Evolutionary conservation across 2,113 vertebrate genomes (phyloP), one percentile per base, ranked within the genome.

Genomic region (Tylochromis polylepis): DNA sequence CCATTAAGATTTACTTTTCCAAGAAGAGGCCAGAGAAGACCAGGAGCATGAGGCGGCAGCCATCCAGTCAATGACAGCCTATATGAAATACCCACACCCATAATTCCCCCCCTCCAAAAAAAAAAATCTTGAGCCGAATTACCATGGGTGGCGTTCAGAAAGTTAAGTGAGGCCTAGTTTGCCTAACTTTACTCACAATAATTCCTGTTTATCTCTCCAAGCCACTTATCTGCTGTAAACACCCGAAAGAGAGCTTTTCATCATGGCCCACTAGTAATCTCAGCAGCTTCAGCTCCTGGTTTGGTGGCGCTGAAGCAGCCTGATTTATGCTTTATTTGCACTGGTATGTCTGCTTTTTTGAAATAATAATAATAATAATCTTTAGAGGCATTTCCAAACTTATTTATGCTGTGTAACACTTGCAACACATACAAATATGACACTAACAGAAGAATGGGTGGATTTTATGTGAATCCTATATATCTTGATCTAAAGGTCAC

Each of bases 141-240:
- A 86, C 81, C 79, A 83, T 79, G 78, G 60, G 65, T 84, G 83
- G 81, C 36, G 27, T 80, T 85, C 77, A 89, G 36, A 85, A 88
- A 93, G 88, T 82, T 85, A 78, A 89, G 59, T 75, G 83, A 85
- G 46, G 70, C 85, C 84, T n/a, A 72, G 81, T 92, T 92, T 89
- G 89, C 70, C 49, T 41, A 90, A 92, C 80, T 93, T 92, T 84
- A 85, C 49, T 81, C 56, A 49, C 24, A 87, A 84, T 86, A 81
- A 91, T 72, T 82, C 90, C 82, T 79, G 85, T 91, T 91, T 84
- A 94, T 90, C 88, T 81, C 87, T 31, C 11, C 16, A 89, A 90
- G 84, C 67, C 89, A 93, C 90, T 90, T 84, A 92, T 82, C 81
- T 89, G 86, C 86, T 59, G 87, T 72, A 84, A 83, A 49, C 80